Base-by-base conservation (phyloP, 2,888 invertebrate genomes). In the Meteorus colon region DNA sequence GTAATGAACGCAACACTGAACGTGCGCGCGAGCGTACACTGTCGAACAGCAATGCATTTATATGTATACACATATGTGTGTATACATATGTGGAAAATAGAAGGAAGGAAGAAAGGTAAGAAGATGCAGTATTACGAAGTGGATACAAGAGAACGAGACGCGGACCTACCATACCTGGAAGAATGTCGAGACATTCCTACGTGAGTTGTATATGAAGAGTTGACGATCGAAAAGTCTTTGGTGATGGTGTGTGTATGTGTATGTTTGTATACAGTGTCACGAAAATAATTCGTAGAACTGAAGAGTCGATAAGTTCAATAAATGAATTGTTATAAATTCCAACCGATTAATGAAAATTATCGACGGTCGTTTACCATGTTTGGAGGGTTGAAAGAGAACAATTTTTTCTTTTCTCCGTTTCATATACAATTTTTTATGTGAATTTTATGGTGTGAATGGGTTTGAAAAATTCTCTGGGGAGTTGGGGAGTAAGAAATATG, bases 121-220 rank as follows among this genome's bases (percentile, higher is more conserved):
- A 66, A 66, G 66, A 66, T 45, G 14, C 66, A 41, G 48, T 62
- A 48, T 68, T 29, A 34, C 69, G 37, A 75, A 31, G 63, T 70
- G 27, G 59, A 31, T 27, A 65, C 27, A 37, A 55, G 27, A 55
- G 55, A 34, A 34, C 34, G 34, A 72, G 29, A 27, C 27, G 66
- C 62, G 65, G 73, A 73, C 34, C 63, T 63, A 19, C 68, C 66
- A 75, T 80, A 78, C 80, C 71, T 77, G 73, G 76, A 80, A 79
- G 78, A 75, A 77, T 77, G 78, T 78, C 79, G 76, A 76, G 73
- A 24, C 55, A 77, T 77, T 73, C 48, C 73, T 75, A 78, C 79
- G 80, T 79, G 77, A 70, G 60, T 48, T 60, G 78, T 73, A 19
- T 55, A 74, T 77, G 66, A 77, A 70, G 60, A 75, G 69, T 67